These are phyloP conservation scores for Pelecanoides urinatrix DNA, from an alignment of 2,113 vertebrate genomes.

Conservation along the genomic window DNA sequence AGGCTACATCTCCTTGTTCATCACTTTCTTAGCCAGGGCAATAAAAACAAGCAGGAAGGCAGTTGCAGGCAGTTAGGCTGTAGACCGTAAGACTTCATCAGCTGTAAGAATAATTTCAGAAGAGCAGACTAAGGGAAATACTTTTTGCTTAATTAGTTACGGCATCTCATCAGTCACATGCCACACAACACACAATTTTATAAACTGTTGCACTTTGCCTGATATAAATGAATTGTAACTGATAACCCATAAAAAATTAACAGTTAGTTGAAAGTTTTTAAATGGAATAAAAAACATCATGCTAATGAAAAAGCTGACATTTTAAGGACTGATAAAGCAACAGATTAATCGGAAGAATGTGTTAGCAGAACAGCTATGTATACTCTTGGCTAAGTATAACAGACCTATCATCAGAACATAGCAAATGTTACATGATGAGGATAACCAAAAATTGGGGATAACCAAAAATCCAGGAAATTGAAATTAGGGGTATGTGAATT, in stretches of 20 bases:
- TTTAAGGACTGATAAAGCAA: conserved; percentile 22
- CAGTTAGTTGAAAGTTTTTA: conserved; percentile 7
- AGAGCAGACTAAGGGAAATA: conserved; percentile 5
- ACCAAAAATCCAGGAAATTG: not conserved
- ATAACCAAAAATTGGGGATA: not conserved
- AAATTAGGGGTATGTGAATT: not conserved
- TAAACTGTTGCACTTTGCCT: conserved; percentile 20
- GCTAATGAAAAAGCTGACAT: conserved; percentile 23
- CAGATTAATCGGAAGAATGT: not conserved
- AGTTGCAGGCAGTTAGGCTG: not conserved
- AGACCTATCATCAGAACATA: not conserved
- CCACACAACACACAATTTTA: not conserved
- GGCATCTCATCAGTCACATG: not conserved
- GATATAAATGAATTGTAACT: conserved; percentile 33
- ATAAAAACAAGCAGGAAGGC: not conserved
- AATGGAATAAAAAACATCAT: not conserved
- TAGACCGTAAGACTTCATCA: not conserved
- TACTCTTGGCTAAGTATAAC: not conserved
- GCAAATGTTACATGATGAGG: not conserved
- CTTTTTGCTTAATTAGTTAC: conserved; percentile 5
- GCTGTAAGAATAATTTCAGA: conserved; percentile 18
- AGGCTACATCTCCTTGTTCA: not conserved
- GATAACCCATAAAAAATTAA: conserved; percentile 47
- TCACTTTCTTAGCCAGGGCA: not conserved
- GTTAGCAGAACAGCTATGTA: not conserved